Base-by-base conservation (phyloP, 2,888 invertebrate genomes). In the Nymphalis polychloros region DNA sequence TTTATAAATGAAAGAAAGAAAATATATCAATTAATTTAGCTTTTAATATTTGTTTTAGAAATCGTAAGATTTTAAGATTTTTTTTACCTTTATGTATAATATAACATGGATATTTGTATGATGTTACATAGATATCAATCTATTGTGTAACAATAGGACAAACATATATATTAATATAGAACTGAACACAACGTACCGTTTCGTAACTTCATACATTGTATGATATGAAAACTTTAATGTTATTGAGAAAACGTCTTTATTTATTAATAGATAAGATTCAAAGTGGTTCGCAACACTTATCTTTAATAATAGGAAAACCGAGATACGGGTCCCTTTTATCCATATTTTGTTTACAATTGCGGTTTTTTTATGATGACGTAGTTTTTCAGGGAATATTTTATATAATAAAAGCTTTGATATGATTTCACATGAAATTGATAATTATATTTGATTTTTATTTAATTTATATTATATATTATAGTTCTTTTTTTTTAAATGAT, bases 221-320 rank as follows among this genome's bases (percentile, higher is more conserved):
- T 63, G 59, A 62, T 55, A 60, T 16, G 53, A 55, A 55, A 31
- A 31, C 1, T 27, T 55, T n/a, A 31, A 47, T 27, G 27, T 20
- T 10, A 61, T 16, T 27, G 27, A n/a, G 67, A 53, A 55, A 49
- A 53, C 46, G 16, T 0, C 35, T 48, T 67, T 69, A 67, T 65
- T 4, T 7, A 3, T 0, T 13, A 20, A 1, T 16, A 0, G 0
- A 20, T 68, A 64, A 31, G 63, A 35, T 16, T 19, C 31, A 69
- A 19, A 60, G 70, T 71, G 46, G 68, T 41, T 50, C 64, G 65
- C 62, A 69, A 41, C 49, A 60, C 63, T 59, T 68, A 68, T 64
- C 70, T 59, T 41, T 41, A 41, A 77, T 82, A 80, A 77, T 80
- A 73, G 78, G 78, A 81, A 83, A 85, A 82, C 81, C 79, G 77